phyloP scores from a whole-genome alignment of 2,113 vertebrate genomes.

The Sialia sialis region DNA sequence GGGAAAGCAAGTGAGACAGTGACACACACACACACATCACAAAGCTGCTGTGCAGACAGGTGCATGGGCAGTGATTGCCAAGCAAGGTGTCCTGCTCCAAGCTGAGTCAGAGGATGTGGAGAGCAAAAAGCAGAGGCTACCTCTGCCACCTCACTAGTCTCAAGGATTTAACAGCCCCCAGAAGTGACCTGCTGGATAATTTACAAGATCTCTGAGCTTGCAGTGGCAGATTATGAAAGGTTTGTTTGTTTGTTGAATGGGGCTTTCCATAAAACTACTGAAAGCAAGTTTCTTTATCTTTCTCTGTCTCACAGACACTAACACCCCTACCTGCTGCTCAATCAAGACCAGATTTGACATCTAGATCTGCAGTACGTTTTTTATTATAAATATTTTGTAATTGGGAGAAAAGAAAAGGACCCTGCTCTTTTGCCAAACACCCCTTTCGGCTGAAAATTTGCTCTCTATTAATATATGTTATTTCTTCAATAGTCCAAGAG shows the following conservation, averaged over 20 bases:
- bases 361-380: not conserved
- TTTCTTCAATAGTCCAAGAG: not conserved
- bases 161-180: not conserved
- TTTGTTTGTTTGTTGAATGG: not conserved
- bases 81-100: not conserved
- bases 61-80: not conserved
- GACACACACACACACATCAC: not conserved
- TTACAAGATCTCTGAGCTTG: not conserved
- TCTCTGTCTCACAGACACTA: not conserved
- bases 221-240: not conserved
- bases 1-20: accelerated
- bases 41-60: not conserved
- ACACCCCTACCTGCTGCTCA: not conserved
- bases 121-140: not conserved
- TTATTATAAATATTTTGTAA: not conserved
- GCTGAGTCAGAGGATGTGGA: not conserved
- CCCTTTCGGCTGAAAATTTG: not conserved
- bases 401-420: not conserved
- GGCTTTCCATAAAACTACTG: not conserved
- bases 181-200: not conserved
- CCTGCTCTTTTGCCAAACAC: not conserved
- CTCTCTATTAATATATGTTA: not conserved
- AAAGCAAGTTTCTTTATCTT: not conserved
- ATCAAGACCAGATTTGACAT: not conserved
- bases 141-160: not conserved